Percentiles rank a stretch among this genome's conserved stretches.
phyloP scores from a whole-genome alignment of 2,888 invertebrate species.

The Bugula neritina region DNA sequence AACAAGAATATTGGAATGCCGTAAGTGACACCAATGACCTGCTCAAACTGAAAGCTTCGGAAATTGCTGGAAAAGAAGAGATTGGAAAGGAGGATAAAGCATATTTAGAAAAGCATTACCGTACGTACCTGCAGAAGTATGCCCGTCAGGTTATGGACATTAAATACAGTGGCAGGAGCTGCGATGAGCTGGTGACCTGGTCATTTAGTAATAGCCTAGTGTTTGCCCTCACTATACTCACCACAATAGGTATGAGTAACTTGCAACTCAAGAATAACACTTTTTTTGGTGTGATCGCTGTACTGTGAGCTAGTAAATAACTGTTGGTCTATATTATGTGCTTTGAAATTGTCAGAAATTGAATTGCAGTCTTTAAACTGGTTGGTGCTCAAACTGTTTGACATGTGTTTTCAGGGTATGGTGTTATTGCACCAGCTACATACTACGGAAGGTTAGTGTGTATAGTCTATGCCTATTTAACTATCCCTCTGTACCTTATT shows the following conservation, averaged over 20 bases:
- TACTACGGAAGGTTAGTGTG: conserved; percentile 52
- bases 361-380: too few species aligned
- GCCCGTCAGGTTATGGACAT: not conserved
- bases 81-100: not conserved
- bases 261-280: too few species aligned
- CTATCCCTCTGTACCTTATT: conserved; percentile 57
- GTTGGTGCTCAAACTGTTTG: too few species aligned
- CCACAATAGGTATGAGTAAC: conserved; percentile 11
- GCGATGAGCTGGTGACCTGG: not conserved
- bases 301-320: too few species aligned
- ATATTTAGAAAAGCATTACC: not conserved
- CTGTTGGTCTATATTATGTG: too few species aligned
- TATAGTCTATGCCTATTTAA: conserved; percentile 53
- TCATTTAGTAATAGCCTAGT: not conserved
- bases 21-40: not conserved
- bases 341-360: too few species aligned
- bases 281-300: too few species aligned
- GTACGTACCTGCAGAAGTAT: not conserved
- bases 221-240: conserved; percentile 15
- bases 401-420: conserved; percentile 49
- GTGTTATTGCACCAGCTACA: conserved; percentile 52
- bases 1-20: not conserved
- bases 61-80: not conserved
- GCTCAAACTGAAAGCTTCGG: not conserved
- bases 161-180: not conserved